Conservation (phyloP, 2,797 vertebrate species). For the Brotula barbata region DNA sequence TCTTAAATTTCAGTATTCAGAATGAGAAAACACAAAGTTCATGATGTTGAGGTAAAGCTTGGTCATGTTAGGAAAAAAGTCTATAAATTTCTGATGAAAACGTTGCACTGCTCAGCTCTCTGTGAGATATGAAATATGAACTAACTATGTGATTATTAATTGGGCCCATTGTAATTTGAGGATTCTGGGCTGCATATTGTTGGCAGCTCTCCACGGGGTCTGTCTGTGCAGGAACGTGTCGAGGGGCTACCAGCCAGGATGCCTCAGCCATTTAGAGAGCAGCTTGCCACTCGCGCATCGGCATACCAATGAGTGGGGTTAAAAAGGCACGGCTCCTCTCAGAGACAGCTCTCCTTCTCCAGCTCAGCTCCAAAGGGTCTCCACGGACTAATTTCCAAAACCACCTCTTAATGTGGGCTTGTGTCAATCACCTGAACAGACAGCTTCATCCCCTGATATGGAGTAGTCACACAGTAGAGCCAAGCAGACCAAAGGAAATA, state of each 20-base stretch:
- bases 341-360: slow-evolving; percentile 96
- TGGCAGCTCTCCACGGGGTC: slow-evolving; percentile 96
- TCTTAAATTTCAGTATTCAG: slow-evolving; percentile 61
- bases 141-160: slow-evolving; percentile 99
- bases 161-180: slow-evolving; percentile 99
- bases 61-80: slow-evolving; percentile 67
- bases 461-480: slow-evolving; percentile 95
- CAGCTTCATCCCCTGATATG: slow-evolving; percentile 99
- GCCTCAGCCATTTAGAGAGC: slow-evolving; percentile 99
- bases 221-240: slow-evolving; percentile 96
- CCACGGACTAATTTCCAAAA: slow-evolving; percentile 99
- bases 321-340: slow-evolving; percentile 99
- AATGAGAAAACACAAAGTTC: slow-evolving; percentile 71
- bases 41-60: slow-evolving; percentile 70
- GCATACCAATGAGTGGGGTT: slow-evolving; percentile 99
- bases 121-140: slow-evolving; percentile 95
- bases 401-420: slow-evolving; percentile 99
- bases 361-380: slow-evolving; percentile 96
- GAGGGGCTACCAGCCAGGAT: slow-evolving; percentile 91
- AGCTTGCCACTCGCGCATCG: slow-evolving; percentile 90
- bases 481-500: slow-evolving; percentile 89
- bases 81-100: slow-evolving; percentile 81
- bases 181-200: slow-evolving; percentile 96
- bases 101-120: slow-evolving; percentile 83
- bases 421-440: slow-evolving; percentile 99